phyloP scores from a whole-genome alignment of 2,113 vertebrate species.

The Trochalopteron elliotii region DNA sequence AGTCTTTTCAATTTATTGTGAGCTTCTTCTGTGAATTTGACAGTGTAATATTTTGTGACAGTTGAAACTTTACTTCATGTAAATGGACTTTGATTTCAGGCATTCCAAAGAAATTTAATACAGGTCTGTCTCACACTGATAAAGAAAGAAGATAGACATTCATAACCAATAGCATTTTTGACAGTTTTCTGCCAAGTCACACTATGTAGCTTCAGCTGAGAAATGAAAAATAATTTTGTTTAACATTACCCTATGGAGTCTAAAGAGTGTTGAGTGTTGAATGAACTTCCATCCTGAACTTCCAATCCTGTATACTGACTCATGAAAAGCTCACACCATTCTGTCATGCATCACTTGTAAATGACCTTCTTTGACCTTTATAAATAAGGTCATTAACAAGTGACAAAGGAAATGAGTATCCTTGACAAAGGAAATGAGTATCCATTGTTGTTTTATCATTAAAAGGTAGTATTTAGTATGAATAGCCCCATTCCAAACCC shows the following conservation, averaged over 20 bases:
- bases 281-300: conserved; percentile 44
- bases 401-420: not conserved
- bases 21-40: not conserved
- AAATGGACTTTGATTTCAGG: not conserved
- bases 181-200: not conserved
- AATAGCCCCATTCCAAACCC: not conserved
- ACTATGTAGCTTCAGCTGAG: not conserved
- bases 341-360: not conserved
- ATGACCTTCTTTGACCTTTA: not conserved
- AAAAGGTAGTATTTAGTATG: not conserved
- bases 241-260: not conserved
- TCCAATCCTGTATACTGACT: not conserved
- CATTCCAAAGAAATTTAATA: not conserved
- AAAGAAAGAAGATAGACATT: conserved; percentile 1
- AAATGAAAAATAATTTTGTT: not conserved
- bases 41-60: conserved; percentile 5
- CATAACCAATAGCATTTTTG: not conserved
- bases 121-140: not conserved
- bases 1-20: not conserved
- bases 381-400: not conserved
- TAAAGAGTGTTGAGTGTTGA: not conserved
- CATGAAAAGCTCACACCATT: not conserved
- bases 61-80: not conserved
- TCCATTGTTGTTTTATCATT: not conserved
- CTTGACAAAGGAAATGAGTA: not conserved